Evolutionary conservation across 2,113 vertebrate species (phyloP).

Genomic region (Rhineura floridana): DNA sequence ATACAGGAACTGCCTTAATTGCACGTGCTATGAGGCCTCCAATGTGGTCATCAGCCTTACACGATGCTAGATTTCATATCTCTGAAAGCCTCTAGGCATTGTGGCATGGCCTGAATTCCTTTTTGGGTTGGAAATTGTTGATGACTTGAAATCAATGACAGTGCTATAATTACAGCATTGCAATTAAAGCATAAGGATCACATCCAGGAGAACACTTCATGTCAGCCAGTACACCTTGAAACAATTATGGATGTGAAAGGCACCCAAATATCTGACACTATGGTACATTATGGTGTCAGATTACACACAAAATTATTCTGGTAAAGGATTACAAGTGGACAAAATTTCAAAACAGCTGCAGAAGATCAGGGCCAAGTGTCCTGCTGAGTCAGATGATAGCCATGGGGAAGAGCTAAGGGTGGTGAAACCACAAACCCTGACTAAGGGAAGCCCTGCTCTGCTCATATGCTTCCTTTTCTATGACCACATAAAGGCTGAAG

Average conservation of each 20-base stretch:
- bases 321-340: not conserved
- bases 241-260: not conserved
- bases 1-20: not conserved
- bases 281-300: not conserved
- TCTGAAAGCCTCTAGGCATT: not conserved
- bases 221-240: not conserved
- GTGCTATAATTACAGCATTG: not conserved
- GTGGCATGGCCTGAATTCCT: not conserved
- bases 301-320: not conserved
- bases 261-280: not conserved
- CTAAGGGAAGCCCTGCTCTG: not conserved
- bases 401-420: not conserved
- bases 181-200: not conserved
- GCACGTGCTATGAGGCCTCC: not conserved
- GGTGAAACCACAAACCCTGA: not conserved
- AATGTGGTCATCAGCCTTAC: not conserved
- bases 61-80: not conserved
- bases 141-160: not conserved
- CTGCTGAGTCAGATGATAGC: not conserved
- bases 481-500: not conserved
- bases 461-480: not conserved
- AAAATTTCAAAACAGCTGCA: not conserved
- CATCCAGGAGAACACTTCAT: not conserved
- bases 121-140: too few species aligned
- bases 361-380: not conserved